Percentiles rank a stretch among this genome's conserved stretches.
Evolutionary conservation across 2,797 vertebrate species (phyloP).

Genomic region (Hapalemur alaotrensis): DNA sequence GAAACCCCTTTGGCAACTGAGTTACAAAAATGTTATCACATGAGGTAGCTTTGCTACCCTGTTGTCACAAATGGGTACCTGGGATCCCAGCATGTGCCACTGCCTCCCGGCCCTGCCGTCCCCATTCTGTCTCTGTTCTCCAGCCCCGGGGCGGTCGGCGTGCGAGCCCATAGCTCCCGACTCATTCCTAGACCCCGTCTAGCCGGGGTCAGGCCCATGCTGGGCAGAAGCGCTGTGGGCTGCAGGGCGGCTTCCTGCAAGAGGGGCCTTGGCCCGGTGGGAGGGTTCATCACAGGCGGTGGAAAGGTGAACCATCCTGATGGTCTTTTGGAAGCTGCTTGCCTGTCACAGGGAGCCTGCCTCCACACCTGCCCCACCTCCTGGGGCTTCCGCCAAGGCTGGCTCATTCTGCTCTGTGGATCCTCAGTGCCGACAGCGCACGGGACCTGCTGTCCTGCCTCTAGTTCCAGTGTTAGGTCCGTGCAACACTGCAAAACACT

Average conservation of each 20-base stretch:
- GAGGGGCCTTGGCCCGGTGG: neutral
- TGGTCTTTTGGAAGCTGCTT: neutral
- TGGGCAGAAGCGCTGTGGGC: neutral
- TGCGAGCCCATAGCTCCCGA: neutral
- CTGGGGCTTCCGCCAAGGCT: neutral
- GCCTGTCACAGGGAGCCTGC: neutral
- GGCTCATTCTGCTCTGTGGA: neutral
- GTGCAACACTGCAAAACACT: neutral
- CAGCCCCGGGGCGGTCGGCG: accelerated
- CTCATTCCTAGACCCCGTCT: neutral
- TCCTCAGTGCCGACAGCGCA: neutral
- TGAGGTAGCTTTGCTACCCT: too few relatives aligned
- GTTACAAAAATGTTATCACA: too few relatives aligned
- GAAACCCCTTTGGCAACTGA: neutral
- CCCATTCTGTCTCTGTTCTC: neutral
- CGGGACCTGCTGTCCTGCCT: neutral
- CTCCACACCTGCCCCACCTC: neutral
- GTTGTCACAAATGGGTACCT: neutral
- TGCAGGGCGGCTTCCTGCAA: neutral
- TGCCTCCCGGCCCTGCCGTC: neutral
- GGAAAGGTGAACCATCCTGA: neutral
- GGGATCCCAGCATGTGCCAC: neutral
- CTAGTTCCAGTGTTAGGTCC: neutral
- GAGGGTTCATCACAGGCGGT: neutral
- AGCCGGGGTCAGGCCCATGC: neutral